Base-by-base conservation (phyloP, 1,140 invertebrate genomes). In the Drosophila yakuba region DNA sequence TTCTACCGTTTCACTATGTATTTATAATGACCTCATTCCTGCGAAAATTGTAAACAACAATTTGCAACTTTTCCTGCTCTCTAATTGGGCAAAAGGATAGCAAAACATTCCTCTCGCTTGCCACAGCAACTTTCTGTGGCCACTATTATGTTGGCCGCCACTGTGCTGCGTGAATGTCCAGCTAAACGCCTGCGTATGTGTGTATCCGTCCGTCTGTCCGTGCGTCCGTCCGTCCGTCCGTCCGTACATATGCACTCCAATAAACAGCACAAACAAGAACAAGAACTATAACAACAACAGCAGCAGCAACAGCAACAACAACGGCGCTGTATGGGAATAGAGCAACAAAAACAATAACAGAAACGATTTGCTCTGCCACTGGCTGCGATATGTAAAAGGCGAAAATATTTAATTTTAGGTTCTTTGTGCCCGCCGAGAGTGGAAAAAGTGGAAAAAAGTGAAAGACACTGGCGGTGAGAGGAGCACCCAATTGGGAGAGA, bases 361-460 rank as follows among this genome's bases (percentile, higher is more conserved):
- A 67, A 79, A 72, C 78, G 71, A 82, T 81, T 78, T 81, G 82
- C 82, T 82, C 63, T 81, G 82, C 82, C 82, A 86, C 74, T 86
- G 83, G 56, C 74, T 88, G 63, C 71, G 77, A 88, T 88, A 89
- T 88, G 84, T 89, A 89, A 88, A 80, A 83, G 80, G 84, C 84
- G 84, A 89, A 89, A 89, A 89, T 89, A 89, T 89, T 89, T 89
- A 89, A 89, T 89, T 89, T 89, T 89, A 89, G 84, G 77, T 89
- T 89, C 84, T 89, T 89, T 89, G 84, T 89, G 81, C 62, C 63
- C 63, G 58, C 59, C 41, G 64, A 78, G 68, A 77, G 68, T 66
- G 50, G 55, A 52, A 57, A 61, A 74, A 64, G 25, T 32, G 8
- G n/a, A 11, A 66, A 57, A 47, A 45, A 41, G n/a, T 51, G 38